Evolutionary conservation across 2,888 invertebrate species (phyloP).

Genomic region (Unio delphinus): DNA sequence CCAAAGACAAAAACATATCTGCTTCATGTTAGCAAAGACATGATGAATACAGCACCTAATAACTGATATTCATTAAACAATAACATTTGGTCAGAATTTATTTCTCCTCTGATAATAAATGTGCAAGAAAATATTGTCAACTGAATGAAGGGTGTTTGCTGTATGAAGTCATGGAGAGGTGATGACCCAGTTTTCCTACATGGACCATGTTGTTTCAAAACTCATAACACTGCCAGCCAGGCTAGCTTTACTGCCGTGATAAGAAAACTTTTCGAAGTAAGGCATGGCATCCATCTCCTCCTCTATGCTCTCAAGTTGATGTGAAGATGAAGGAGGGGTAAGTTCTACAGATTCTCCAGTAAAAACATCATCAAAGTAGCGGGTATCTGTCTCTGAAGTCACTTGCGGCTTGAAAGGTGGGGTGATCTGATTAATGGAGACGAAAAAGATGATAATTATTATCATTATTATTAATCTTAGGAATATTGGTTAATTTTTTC

Average conservation of each 20-base stretch:
- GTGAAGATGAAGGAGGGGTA: slow-evolving; percentile 51
- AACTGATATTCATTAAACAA: too few species aligned
- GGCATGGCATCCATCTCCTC: slow-evolving; percentile 69
- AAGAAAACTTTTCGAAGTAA: slow-evolving; percentile 86
- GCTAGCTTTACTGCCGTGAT: slow-evolving; percentile 71
- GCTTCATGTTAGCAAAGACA: too few species aligned
- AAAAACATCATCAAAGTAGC: slow-evolving; percentile 98
- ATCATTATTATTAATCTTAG: too few species aligned
- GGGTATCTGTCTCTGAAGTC: slow-evolving; percentile 94
- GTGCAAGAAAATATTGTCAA: too few species aligned
- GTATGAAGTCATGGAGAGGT: too few species aligned
- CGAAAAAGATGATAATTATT: slow-evolving; percentile 16
- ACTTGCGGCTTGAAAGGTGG: slow-evolving; percentile 82
- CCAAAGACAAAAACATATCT: too few species aligned
- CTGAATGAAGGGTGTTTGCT: too few species aligned
- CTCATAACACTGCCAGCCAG: slow-evolving; percentile 61
- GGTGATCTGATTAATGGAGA: slow-evolving; percentile 78
- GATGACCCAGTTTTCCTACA: slow-evolving; percentile 17
- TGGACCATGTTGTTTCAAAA: slow-evolving; percentile 57
- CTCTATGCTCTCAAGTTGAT: slow-evolving; percentile 45
- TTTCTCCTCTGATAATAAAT: too few species aligned
- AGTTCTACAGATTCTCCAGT: slow-evolving; percentile 78
- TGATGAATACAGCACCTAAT: too few species aligned
- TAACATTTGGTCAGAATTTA: too few species aligned
- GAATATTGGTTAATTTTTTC: too few species aligned